Evolutionary conservation across 1,140 invertebrate species (phyloP), one percentile per base, ranked within the genome.

Genomic region (Caenorhabditis remanei): DNA sequence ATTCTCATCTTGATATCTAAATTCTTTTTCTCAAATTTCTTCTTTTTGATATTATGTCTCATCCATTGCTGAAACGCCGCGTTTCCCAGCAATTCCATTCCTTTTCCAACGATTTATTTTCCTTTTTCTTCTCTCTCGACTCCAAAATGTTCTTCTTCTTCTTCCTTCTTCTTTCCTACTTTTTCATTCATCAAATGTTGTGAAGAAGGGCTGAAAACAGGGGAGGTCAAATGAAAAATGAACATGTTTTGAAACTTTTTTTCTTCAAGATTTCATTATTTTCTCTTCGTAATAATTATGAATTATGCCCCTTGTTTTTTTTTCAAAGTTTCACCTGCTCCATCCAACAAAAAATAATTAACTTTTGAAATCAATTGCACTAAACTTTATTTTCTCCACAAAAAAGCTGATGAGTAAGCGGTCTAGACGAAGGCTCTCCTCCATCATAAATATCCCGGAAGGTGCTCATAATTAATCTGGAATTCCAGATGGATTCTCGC

Each of bases 31-130:
- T 71, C 40, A 71, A 71, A 71, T 71, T 71, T 71, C 65, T 43
- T 71, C 46, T 40, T 24, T 43, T 71, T 32, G 32, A 32, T 32
- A 32, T 32, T 32, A 32, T 32, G 32, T 32, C 32, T 14, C 65
- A 71, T 71, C 41, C 65, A 4, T 16, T 14, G 50, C 50, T 16
- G 43, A 19, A 71, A n/a, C 65, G 41, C 46, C 65, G 46, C 24
- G 43, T 79, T 79, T 79, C 71, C 46, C 71, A 79, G 71, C 71
- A 50, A 79, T 79, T 79, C 24, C 40, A 40, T 53, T 79, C 53
- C 46, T 79, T 32, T 79, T 79, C 46, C 19, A 46, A 32, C 43
- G 71, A 79, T 79, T 79, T 79, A 79, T 79, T 50, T n/a, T 50
- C 71, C 7, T 50, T 79, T 50, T n/a, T 14, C 41, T n/a, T 71